Percentiles rank a stretch among this genome's conserved stretches.
phyloP scores from a whole-genome alignment of 2,888 invertebrate species.

The Calliphora vomitoria region DNA sequence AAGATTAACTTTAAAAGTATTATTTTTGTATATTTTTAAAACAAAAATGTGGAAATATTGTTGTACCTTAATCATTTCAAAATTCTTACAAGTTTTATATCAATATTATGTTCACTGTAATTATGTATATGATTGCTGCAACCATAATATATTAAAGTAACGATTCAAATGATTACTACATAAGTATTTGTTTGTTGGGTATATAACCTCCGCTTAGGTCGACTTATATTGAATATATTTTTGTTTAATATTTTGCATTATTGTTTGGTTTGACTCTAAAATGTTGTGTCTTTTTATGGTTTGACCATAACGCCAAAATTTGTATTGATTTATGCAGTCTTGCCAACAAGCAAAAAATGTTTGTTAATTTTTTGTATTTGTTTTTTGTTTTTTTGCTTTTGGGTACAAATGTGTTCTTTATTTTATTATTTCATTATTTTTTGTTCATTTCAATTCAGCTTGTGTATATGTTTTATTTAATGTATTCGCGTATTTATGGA shows the following conservation, averaged over 20 bases:
- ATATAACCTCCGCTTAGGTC: neutral
- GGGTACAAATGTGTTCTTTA: slow-evolving; percentile 6
- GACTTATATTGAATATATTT: neutral
- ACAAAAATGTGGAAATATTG: too few species aligned
- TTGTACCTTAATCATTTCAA: too few species aligned
- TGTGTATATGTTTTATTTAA: slow-evolving; percentile 7
- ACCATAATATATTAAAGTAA: too few species aligned
- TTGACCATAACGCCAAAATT: slow-evolving; percentile 72
- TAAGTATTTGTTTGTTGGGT: neutral
- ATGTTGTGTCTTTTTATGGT: slow-evolving; percentile 62
- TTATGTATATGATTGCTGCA: too few species aligned
- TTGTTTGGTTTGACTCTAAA: slow-evolving; percentile 38
- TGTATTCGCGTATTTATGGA: slow-evolving; percentile 53
- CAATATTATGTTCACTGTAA: too few species aligned
- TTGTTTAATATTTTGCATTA: slow-evolving; percentile 11
- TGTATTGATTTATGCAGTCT: slow-evolving; percentile 74
- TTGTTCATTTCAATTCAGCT: neutral
- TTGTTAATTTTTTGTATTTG: slow-evolving; percentile 18
- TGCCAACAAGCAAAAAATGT: slow-evolving; percentile 37
- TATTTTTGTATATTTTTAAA: too few species aligned
- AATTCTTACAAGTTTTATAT: too few species aligned
- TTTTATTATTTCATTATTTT: slow-evolving; percentile 22
- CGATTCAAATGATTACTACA: too few species aligned
- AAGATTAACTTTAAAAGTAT: too few species aligned
- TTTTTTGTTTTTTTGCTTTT: slow-evolving; percentile 1